A percentile compares a stretch with the other conserved stretches of the same genome.
Conservation (phyloP, 2,797 vertebrate species). For the Malacoraja senta region DNA sequence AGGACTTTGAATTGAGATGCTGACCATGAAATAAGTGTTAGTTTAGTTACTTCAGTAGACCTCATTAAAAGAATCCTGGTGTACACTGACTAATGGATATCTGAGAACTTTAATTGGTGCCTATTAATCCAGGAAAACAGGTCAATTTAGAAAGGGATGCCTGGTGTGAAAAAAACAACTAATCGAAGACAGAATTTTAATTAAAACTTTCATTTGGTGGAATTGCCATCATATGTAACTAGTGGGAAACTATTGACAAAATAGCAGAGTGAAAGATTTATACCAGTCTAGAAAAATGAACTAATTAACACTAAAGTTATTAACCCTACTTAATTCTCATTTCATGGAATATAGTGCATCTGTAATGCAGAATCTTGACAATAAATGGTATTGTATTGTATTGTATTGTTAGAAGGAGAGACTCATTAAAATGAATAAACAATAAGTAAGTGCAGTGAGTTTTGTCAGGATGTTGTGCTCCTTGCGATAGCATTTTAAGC, state of each 20-base stretch:
- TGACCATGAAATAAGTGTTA: background rate
- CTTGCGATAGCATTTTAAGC: background rate
- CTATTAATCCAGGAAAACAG: background rate
- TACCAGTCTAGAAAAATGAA: background rate
- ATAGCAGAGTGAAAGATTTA: background rate
- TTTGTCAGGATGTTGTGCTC: background rate
- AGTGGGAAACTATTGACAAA: background rate
- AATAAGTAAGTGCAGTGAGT: background rate
- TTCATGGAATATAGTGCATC: background rate
- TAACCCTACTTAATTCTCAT: background rate
- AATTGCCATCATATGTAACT: background rate
- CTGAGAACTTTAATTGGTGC: background rate
- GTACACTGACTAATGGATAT: background rate
- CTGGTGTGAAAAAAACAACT: background rate
- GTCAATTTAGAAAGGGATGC: background rate
- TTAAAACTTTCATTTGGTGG: constrained; percentile 3
- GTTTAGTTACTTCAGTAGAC: background rate
- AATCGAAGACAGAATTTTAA: background rate
- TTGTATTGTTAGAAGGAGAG: too few species aligned
- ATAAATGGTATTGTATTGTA: too few species aligned
- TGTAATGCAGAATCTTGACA: background rate
- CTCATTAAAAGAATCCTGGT: background rate
- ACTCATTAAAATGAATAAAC: background rate
- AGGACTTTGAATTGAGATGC: background rate
- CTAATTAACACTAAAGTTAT: background rate